Evolutionary conservation across 2,113 vertebrate genomes (phyloP), one percentile per base, ranked within the genome.

Genomic region (Thryonomys swinderianus): DNA sequence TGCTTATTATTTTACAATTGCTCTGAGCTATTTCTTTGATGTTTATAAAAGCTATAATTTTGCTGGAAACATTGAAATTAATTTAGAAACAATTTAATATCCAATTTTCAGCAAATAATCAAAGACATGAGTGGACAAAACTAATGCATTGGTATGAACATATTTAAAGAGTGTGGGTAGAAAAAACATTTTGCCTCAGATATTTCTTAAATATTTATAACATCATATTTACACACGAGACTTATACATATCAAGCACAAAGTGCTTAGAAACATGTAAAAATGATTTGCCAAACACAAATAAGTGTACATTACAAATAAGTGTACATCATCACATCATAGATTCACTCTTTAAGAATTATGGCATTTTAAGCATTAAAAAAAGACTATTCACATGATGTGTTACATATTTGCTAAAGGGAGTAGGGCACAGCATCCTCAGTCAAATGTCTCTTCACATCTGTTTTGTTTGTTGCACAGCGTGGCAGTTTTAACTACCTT

Each of bases 21-120:
- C 64, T 93, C 82, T 94, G 37, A 89, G 83, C 20, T 92, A 88
- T 88, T 91, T 18, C 67, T 93, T 89, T 95, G 86, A 92, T 90
- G 79, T 71, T 51, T 96, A 2, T 92, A 95, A 88, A 92, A 94
- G 79, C 40, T 76, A 59, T 86, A 95, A 86, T 92, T 94, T 96
- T 97, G 71, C 86, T 94, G 53, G 34, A 91, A 93, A 89, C 53
- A 67, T 96, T 94, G 79, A 94, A 97, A 96, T 95, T 95, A 95
- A 92, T 94, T 95, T 93, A 95, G 85, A 87, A 92, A 78, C 48
- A 95, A 90, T 93, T 53, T 61, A 90, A 94, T 94, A 88, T 59
- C 37, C 48, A 82, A 59, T 88, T 97, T 82, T 96, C 34, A 88
- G 73, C 80, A 84, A 92, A 74, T 55, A 96, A 61, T 55, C 42